These are phyloP conservation scores for Lycia hirtaria DNA, from an alignment of 2,888 invertebrate species.

Conservation along the genomic window DNA sequence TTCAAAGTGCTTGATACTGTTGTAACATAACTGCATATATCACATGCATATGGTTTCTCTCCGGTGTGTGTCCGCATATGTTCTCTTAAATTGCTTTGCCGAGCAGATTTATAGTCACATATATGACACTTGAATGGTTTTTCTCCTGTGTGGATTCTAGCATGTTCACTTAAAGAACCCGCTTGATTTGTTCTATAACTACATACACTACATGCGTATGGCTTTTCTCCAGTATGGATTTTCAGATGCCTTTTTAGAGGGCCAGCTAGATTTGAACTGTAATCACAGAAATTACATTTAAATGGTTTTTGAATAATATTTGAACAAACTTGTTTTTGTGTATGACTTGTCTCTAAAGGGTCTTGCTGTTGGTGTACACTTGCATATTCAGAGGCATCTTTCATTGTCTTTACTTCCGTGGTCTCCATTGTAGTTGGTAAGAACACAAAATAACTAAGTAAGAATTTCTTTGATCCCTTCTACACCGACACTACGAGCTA, in stretches of 20 bases:
- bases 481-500: too few species aligned
- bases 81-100: neutral
- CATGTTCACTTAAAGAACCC: constrained; percentile 12
- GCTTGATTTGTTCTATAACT: neutral
- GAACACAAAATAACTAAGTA: too few species aligned
- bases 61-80: constrained; percentile 2
- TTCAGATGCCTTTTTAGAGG: neutral
- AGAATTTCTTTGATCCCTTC: too few species aligned
- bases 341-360: neutral
- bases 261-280: neutral
- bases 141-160: constrained; percentile 30
- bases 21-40: neutral
- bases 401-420: neutral
- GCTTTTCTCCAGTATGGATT: constrained; percentile 2
- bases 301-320: neutral
- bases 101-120: neutral
- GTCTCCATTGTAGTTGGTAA: neutral
- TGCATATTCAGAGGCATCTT: neutral
- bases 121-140: constrained; percentile 18
- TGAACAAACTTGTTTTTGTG: neutral
- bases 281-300: neutral
- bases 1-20: neutral
- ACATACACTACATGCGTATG: constrained; percentile 3
- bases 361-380: neutral
- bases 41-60: neutral